phyloP scores from a whole-genome alignment of 2,888 invertebrate genomes.

The Drosophila pullipes region DNA sequence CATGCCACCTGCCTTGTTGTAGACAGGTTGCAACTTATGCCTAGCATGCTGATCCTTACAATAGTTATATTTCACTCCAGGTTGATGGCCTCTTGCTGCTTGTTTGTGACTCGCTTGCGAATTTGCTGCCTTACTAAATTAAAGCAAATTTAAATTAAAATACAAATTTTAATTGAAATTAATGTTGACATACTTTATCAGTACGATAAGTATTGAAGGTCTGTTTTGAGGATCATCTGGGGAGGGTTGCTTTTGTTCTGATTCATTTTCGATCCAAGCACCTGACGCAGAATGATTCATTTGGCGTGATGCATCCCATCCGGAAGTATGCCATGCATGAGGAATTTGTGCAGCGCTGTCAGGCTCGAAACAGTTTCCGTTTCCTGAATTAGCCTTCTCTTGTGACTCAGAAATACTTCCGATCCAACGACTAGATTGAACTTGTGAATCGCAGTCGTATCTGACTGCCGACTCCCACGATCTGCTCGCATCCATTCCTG shows the following conservation, averaged over 20 bases:
- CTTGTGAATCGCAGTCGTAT: background rate
- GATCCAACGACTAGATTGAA: background rate
- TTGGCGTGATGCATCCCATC: background rate
- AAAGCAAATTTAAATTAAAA: background rate
- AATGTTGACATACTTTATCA: constrained; percentile 25
- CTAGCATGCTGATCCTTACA: background rate
- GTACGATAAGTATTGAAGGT: constrained; percentile 35
- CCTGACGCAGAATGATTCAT: background rate
- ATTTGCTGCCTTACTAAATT: background rate
- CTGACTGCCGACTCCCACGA: background rate
- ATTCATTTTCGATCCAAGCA: background rate
- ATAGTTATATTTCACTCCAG: background rate
- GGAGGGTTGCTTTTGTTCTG: too few species aligned
- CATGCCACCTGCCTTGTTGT: background rate
- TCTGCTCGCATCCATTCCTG: background rate
- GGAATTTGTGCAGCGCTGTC: background rate
- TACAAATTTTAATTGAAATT: too few species aligned
- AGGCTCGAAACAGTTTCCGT: background rate
- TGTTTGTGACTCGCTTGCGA: too few species aligned
- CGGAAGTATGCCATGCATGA: background rate
- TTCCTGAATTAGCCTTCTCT: background rate
- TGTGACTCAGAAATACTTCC: background rate
- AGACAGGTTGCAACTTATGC: background rate
- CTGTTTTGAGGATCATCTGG: background rate
- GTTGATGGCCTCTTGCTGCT: background rate